Percentiles rank a stretch among this genome's conserved stretches.
Conservation (phyloP, 2,888 invertebrate species). For the Eupithecia centaureata region DNA sequence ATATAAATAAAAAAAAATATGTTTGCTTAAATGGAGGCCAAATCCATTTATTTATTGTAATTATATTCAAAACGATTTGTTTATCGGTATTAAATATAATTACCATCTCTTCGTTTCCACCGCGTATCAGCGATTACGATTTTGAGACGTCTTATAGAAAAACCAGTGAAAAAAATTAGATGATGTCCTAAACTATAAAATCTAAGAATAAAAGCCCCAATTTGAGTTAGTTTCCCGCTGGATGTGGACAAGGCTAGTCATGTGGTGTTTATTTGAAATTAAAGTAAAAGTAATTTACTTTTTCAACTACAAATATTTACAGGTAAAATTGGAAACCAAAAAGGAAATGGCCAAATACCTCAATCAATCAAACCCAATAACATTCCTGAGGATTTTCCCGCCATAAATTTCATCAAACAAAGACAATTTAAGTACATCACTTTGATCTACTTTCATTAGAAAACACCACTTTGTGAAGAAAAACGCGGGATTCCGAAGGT, state of each 20-base stretch:
- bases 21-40: no score
- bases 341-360: constrained; percentile 4
- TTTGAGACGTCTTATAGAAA: no score
- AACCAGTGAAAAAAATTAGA: no score
- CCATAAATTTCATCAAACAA: constrained; percentile 36
- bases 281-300: neutral
- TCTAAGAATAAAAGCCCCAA: neutral
- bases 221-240: neutral
- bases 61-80: no score
- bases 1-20: no score
- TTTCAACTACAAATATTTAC: neutral
- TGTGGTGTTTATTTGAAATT: neutral
- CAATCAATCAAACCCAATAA: constrained; percentile 33
- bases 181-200: neutral
- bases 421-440: constrained; percentile 43
- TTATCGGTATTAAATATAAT: no score
- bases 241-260: neutral
- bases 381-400: constrained; percentile 29
- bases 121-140: no score
- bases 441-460: constrained; percentile 42
- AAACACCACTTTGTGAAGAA: constrained; percentile 29
- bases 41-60: no score
- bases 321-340: neutral
- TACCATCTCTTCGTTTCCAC: no score
- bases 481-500: constrained; percentile 44